These are phyloP conservation scores for Condylura cristata DNA, from an alignment of 2,113 vertebrate species.

Conservation along the genomic window DNA sequence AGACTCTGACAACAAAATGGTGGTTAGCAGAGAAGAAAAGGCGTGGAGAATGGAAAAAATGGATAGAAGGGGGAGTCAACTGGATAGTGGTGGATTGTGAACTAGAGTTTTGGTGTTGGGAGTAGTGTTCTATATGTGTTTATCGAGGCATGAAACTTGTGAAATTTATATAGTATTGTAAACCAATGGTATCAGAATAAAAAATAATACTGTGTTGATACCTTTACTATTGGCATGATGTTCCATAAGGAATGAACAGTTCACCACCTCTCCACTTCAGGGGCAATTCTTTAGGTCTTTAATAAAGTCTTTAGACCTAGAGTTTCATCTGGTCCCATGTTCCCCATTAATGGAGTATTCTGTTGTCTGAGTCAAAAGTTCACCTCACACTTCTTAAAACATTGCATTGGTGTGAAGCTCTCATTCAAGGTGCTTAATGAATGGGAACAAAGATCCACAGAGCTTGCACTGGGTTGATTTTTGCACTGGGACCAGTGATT, in stretches of 20 bases:
- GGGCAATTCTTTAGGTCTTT: no score
- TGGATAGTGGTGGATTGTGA: no score
- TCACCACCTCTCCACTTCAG: neutral
- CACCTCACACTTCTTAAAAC: neutral
- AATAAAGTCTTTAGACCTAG: neutral
- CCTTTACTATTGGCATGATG: neutral
- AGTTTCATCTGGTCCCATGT: neutral
- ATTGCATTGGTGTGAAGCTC: neutral
- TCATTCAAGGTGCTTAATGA: neutral
- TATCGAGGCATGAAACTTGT: no score
- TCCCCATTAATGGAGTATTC: neutral
- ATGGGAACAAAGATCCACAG: neutral
- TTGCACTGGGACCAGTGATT: neutral
- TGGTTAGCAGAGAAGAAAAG: no score
- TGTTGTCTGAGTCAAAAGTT: neutral
- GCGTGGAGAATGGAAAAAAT: no score
- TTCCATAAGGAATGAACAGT: neutral
- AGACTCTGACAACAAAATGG: no score
- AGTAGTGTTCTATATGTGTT: no score
- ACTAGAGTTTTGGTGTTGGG: no score
- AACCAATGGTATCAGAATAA: no score
- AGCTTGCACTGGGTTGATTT: neutral
- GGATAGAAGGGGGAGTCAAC: no score
- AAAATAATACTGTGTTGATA: neutral
- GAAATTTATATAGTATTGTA: no score